These are phyloP conservation scores for Dendrocincla fuliginosa DNA, from an alignment of 2,797 vertebrate species.

Conservation along the genomic window DNA sequence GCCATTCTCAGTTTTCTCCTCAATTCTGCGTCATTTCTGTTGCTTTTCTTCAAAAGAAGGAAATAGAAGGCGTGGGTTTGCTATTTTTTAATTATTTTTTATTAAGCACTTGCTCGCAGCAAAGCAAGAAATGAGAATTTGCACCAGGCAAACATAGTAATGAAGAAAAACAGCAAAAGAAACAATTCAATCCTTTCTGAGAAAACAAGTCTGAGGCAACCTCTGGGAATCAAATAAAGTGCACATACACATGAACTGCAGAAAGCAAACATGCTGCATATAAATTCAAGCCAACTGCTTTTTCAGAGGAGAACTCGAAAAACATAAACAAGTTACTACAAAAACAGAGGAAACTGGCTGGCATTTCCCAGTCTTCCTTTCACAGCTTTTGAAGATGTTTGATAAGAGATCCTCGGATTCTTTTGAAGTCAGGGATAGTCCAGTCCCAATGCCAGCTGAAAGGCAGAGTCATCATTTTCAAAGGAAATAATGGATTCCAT, in stretches of 20 bases:
- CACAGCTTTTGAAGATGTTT: constrained; percentile 54
- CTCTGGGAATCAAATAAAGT: constrained; percentile 18
- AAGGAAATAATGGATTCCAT: neutral
- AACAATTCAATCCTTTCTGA: neutral
- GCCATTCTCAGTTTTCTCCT: neutral
- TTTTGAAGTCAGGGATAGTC: constrained; percentile 39
- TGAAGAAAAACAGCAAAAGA: neutral
- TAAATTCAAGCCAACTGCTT: constrained; percentile 39
- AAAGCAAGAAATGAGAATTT: neutral
- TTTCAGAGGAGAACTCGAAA: neutral
- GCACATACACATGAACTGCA: neutral
- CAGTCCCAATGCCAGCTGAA: neutral
- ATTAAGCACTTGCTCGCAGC: neutral
- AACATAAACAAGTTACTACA: constrained; percentile 25
- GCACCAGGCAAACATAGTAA: neutral
- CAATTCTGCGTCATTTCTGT: neutral
- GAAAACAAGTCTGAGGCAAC: constrained; percentile 8
- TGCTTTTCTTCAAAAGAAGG: neutral
- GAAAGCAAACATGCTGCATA: neutral
- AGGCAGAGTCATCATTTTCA: constrained; percentile 1
- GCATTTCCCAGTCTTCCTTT: constrained; percentile 54
- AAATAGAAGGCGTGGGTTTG: neutral
- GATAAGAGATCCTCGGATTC: constrained; percentile 39
- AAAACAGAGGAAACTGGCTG: constrained; percentile 53
- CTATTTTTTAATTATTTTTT: neutral